Evolutionary conservation across 2,888 invertebrate species (phyloP).

Genomic region (Cryptus armator): DNA sequence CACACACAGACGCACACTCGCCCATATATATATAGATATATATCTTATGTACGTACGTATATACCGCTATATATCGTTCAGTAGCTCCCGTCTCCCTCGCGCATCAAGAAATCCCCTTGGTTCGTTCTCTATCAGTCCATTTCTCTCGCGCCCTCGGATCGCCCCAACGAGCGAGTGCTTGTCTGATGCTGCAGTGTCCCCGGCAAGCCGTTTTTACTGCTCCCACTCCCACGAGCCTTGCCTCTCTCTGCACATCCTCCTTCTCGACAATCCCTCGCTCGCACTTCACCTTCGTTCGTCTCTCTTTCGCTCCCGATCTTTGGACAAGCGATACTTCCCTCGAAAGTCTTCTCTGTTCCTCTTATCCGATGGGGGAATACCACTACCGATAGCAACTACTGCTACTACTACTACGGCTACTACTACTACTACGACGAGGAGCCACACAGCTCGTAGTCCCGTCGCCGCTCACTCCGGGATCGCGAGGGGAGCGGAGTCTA

Average conservation of each 20-base stretch:
- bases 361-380: not conserved
- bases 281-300: constrained; percentile 36
- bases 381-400: constrained; percentile 10
- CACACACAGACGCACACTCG: too few relatives aligned
- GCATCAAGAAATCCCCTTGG: constrained; percentile 44
- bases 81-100: constrained; percentile 48
- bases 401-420: constrained; percentile 7
- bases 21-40: constrained; percentile 17
- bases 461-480: constrained; percentile 60
- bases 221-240: constrained; percentile 59
- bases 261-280: constrained; percentile 47
- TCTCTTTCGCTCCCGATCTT: constrained; percentile 48
- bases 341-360: constrained; percentile 53
- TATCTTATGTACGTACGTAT: not conserved
- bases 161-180: constrained; percentile 6
- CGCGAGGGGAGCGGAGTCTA: constrained; percentile 77
- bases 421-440: not conserved
- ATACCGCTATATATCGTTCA: constrained; percentile 1
- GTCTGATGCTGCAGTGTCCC: constrained; percentile 18
- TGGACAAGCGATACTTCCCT: constrained; percentile 47
- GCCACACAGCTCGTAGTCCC: not conserved
- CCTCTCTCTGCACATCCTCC: constrained; percentile 50
- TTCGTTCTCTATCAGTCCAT: constrained; percentile 31
- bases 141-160: constrained; percentile 21
- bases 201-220: constrained; percentile 55